phyloP scores from a whole-genome alignment of 2,888 invertebrate species.

The Sturmia bella region DNA sequence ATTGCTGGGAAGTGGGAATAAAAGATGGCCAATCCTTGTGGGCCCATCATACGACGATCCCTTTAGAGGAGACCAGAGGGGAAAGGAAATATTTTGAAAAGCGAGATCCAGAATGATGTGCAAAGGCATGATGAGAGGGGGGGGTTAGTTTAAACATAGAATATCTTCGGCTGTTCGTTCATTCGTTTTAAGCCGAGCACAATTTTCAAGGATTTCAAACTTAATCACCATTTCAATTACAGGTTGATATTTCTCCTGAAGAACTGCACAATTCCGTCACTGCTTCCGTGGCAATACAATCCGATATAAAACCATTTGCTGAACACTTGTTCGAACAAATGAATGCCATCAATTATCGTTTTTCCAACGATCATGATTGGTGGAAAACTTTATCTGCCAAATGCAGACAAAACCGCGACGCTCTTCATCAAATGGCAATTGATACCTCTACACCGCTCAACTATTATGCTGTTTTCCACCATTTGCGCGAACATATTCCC shows the following conservation, averaged over 20 bases:
- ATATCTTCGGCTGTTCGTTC: too few relatives aligned
- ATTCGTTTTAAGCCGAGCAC: too few relatives aligned
- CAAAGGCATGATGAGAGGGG: too few relatives aligned
- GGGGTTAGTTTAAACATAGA: too few relatives aligned
- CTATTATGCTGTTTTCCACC: conserved; percentile 95
- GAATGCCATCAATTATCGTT: conserved; percentile 84
- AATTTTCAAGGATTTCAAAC: too few relatives aligned
- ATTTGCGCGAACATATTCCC: conserved; percentile 89
- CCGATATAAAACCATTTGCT: conserved; percentile 90
- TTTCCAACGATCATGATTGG: conserved; percentile 86
- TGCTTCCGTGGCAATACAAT: conserved; percentile 90
- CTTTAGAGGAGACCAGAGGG: too few relatives aligned
- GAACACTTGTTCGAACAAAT: conserved; percentile 85
- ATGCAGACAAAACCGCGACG: conserved; percentile 87
- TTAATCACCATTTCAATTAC: neutral
- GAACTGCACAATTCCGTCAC: conserved; percentile 95
- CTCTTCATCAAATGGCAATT: conserved; percentile 86
- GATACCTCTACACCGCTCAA: conserved; percentile 91
- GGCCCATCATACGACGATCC: too few relatives aligned
- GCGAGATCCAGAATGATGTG: too few relatives aligned
- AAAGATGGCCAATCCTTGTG: too few relatives aligned
- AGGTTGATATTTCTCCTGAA: conserved; percentile 92
- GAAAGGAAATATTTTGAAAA: too few relatives aligned
- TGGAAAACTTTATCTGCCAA: conserved; percentile 89
- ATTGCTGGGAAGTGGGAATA: too few relatives aligned